Conservation (phyloP, 2,113 vertebrate genomes). For the Melanotaenia duboulayi region DNA sequence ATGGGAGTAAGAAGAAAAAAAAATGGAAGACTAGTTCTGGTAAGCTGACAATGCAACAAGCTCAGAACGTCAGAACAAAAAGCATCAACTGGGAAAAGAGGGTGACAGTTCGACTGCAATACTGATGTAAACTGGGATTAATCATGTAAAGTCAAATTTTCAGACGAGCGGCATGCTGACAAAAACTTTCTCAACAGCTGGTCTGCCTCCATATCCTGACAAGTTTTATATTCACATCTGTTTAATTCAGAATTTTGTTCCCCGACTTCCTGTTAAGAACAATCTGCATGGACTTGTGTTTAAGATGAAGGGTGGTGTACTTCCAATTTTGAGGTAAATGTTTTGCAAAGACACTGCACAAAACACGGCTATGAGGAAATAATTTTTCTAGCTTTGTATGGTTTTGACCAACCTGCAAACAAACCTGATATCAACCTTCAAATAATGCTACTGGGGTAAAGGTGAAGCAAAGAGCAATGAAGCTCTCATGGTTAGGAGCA, state of each 20-base stretch:
- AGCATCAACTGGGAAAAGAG: slow-evolving; percentile 28
- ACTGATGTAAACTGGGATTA: slow-evolving; percentile 5
- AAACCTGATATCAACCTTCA: no score
- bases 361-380: background rate
- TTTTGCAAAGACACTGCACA: no score
- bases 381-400: background rate
- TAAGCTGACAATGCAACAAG: no score
- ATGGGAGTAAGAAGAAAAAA: background rate
- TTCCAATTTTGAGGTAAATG: no score
- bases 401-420: background rate
- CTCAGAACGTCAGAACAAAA: background rate
- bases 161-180: background rate
- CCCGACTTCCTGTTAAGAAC: no score
- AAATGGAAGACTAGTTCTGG: background rate
- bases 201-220: no score
- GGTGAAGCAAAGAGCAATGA: no score
- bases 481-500: background rate
- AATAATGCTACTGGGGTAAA: no score
- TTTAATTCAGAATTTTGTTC: no score
- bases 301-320: no score
- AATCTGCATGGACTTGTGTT: no score
- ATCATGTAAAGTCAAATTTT: background rate
- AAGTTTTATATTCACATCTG: no score
- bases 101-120: slow-evolving; percentile 35
- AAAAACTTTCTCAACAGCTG: background rate